These are phyloP conservation scores for Aphelenchoides fujianensis DNA, from an alignment of 1,140 invertebrate species.

Conservation along the genomic window DNA sequence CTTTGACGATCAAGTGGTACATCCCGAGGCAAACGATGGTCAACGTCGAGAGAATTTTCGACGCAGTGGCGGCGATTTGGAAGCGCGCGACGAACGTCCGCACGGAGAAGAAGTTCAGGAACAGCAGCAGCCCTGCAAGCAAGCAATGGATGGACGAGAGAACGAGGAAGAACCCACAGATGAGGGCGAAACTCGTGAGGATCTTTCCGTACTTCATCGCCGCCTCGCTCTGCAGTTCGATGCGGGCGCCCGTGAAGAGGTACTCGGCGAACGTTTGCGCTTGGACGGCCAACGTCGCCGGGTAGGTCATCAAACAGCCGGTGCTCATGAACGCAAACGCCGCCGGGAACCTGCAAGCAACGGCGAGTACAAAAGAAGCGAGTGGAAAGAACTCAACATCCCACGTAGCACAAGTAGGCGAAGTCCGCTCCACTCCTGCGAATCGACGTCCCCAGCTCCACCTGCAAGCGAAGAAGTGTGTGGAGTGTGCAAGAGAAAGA, in stretches of 20 bases:
- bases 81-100: conserved; percentile 32
- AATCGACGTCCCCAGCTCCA: conserved; percentile 50
- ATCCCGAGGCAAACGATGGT: conserved; percentile 29
- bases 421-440: conserved; percentile 50
- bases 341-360: conserved; percentile 23
- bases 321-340: conserved; percentile 32
- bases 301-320: conserved; percentile 37
- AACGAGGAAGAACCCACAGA: conserved; percentile 7
- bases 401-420: conserved; percentile 34
- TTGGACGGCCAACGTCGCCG: conserved; percentile 34
- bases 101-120: conserved; percentile 47
- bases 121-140: conserved; percentile 8
- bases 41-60: conserved; percentile 27
- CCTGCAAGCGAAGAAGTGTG: conserved; percentile 32
- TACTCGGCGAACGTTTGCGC: conserved; percentile 34
- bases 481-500: conserved; percentile 21
- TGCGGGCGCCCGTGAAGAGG: conserved; percentile 19
- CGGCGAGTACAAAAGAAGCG: neutral
- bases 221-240: neutral
- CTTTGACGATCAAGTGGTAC: conserved; percentile 34
- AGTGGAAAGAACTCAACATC: neutral
- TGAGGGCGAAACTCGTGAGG: conserved; percentile 3
- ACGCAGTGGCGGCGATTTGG: conserved; percentile 32
- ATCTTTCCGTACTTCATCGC: neutral
- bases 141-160: neutral